Percentiles rank a stretch among this genome's conserved stretches.
These are phyloP conservation scores for Simalia tracyae DNA, from an alignment of 2,797 vertebrate genomes.

Conservation along the genomic window DNA sequence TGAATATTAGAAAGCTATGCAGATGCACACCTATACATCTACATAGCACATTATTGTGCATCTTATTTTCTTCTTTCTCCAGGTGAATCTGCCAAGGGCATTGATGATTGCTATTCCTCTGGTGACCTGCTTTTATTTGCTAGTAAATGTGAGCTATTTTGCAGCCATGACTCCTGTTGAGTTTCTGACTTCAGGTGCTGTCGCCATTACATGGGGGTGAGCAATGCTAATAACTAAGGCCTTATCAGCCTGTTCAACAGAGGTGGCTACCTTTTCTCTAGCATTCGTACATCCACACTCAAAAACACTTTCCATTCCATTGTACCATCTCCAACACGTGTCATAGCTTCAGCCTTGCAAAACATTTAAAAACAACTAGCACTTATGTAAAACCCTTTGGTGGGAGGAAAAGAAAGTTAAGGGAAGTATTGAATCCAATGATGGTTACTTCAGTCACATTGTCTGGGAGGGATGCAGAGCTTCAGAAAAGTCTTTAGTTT, in stretches of 20 bases:
- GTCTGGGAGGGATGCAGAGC: neutral
- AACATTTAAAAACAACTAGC: neutral
- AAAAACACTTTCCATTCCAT: neutral
- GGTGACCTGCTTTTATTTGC: conserved; percentile 85
- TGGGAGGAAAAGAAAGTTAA: neutral
- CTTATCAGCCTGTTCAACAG: neutral
- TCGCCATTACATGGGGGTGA: conserved; percentile 90
- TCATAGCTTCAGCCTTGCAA: neutral
- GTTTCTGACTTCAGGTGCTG: conserved; percentile 82
- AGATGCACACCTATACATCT: neutral
- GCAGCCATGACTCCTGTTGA: conserved; percentile 84
- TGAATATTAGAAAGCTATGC: neutral
- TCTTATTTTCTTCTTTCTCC: conserved; percentile 26
- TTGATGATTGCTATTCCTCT: conserved; percentile 85
- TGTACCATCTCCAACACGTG: neutral
- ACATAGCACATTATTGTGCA: neutral
- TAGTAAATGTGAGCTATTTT: conserved; percentile 90
- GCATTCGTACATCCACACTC: neutral
- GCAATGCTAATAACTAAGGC: conserved; percentile 28
- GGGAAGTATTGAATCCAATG: neutral
- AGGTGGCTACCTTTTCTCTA: neutral
- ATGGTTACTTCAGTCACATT: neutral
- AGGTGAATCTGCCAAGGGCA: conserved; percentile 88
- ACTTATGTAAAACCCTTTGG: neutral
- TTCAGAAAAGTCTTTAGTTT: neutral